Percentiles rank a stretch among this genome's conserved stretches.
Evolutionary conservation across 2,113 vertebrate species (phyloP).

Genomic region (Sula dactylatra): DNA sequence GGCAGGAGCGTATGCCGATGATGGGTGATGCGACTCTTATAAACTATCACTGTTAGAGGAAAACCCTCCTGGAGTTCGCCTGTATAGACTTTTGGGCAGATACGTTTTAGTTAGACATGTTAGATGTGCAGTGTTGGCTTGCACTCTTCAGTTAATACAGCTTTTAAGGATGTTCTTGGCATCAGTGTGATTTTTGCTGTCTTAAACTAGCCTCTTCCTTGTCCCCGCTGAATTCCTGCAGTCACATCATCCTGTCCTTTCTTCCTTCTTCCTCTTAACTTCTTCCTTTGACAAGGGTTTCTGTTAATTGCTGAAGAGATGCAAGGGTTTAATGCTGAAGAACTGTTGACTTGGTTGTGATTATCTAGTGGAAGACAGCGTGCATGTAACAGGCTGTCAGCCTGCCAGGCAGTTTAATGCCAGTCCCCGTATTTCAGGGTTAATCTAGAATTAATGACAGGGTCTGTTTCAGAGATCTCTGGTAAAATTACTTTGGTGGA

Average conservation of each 20-base stretch:
- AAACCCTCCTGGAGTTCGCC: background rate
- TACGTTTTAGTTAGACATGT: background rate
- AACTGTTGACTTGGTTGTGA: background rate
- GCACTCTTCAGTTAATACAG: background rate
- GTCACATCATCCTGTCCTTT: background rate
- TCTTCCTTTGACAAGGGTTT: background rate
- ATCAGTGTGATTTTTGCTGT: background rate
- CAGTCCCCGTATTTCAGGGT: rapidly evolving
- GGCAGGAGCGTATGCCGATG: rapidly evolving
- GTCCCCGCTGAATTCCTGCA: background rate
- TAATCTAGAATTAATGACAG: background rate
- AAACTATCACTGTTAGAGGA: background rate
- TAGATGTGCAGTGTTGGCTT: background rate
- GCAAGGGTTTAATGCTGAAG: background rate
- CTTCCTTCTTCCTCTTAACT: background rate
- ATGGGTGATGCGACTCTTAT: background rate
- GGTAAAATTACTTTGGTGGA: background rate
- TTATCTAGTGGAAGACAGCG: background rate
- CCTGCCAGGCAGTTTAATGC: background rate
- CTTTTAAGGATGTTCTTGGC: background rate
- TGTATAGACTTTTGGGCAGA: background rate
- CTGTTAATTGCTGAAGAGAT: background rate
- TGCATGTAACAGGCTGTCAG: background rate
- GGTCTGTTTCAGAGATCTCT: background rate
- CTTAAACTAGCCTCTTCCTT: background rate